Base-by-base conservation (phyloP, 2,113 vertebrate genomes). In the Vireo altiloquus region DNA sequence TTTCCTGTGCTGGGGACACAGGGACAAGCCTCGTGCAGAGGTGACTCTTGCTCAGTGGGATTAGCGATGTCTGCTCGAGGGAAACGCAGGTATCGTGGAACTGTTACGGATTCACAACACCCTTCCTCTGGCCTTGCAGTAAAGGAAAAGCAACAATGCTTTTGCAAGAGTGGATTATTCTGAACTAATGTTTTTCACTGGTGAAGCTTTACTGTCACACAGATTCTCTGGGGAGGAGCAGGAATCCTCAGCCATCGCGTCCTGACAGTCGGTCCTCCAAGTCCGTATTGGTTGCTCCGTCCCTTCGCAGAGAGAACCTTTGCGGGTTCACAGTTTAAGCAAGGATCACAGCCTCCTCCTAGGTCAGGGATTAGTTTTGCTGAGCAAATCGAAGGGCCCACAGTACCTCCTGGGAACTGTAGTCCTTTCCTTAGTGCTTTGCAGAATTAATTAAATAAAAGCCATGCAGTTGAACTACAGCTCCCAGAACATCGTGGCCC, bases 381-480 rank as follows among this genome's bases (percentile, higher is more conserved):
- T 82, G 94, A 96, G 92, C 92, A 95, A 95, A 86, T 46, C 37
- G 95, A 97, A 94, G 96, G 97, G 95, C 90, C 90, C 95, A 53
- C 91, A 22, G 85, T 42, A 68, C 94, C 96, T 97, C 96, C 97
- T 97, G 97, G 97, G 96, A 97, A 97, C 95, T 85, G 95, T 72
- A 97, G 97, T 97, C 97, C 96, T 97, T 89, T 95, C 89, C 95
- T 97, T 98, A 98, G 98, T 98, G 98, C 98, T 98, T 98, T 97
- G 98, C 97, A 98, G 97, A 98, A 97, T 98, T 91, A 87, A 95
- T 98, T 98, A 98, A 97, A 98, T 95, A 97, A 97, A 99, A 99
- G 98, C 98, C 98, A 99, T 99, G 99, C 98, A 99, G 98, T 94
- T 95, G 95, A 97, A 98, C 98, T 98, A 97, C 98, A 97, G 97